A percentile compares a stretch with the other conserved stretches of the same genome.
Conservation (phyloP, 2,888 invertebrate species). For the Ernsta delagoae region DNA sequence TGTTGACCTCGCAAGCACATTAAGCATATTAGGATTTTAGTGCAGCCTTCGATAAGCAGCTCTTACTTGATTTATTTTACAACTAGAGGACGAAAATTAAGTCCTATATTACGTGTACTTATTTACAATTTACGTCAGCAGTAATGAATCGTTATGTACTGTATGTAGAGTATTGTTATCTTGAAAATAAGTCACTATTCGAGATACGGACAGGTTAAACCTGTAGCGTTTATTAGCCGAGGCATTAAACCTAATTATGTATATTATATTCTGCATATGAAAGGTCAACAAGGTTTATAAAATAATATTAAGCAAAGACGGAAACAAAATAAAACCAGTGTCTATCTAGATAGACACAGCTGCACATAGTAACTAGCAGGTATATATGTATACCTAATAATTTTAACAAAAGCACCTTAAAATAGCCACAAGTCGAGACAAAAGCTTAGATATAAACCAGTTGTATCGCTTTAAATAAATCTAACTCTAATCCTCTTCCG, state of each 20-base stretch:
- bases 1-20: slow-evolving; percentile 6
- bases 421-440: background rate
- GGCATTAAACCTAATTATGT: background rate
- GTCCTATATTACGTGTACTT: too few relatives aligned
- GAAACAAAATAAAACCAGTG: slow-evolving; percentile 2
- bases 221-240: too few relatives aligned
- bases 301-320: background rate
- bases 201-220: too few relatives aligned
- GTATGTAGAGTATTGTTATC: too few relatives aligned
- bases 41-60: background rate
- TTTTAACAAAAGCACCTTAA: background rate
- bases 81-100: background rate
- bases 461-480: background rate
- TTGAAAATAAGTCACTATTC: too few relatives aligned
- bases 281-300: slow-evolving; percentile 1
- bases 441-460: background rate
- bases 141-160: too few relatives aligned
- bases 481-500: background rate
- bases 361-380: background rate
- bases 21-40: background rate
- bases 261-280: background rate
- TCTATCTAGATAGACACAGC: background rate
- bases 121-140: too few relatives aligned
- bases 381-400: too few relatives aligned
- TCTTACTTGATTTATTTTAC: background rate